phyloP scores from a whole-genome alignment of 1,140 invertebrate genomes.

The Penaeus vannamei region DNA sequence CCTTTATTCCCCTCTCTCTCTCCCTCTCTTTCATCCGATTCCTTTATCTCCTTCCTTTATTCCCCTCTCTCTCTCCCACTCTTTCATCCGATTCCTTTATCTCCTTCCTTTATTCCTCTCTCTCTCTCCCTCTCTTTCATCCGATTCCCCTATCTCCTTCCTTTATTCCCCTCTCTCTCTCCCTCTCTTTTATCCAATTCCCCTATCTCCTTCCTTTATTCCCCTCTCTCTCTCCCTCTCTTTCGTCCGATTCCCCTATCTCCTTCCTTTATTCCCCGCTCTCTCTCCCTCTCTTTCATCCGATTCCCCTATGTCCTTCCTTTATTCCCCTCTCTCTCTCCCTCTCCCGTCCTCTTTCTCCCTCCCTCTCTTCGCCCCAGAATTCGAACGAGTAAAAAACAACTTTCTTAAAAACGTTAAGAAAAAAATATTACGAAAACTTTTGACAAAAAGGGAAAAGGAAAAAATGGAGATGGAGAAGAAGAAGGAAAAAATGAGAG shows the following conservation, averaged over 20 bases:
- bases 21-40: background rate
- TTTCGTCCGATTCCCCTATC: no score
- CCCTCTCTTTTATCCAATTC: background rate
- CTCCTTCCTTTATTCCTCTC: background rate
- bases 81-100: background rate
- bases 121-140: background rate
- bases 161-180: background rate
- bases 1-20: background rate
- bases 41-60: background rate
- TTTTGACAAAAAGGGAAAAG: background rate
- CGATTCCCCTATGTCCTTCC: background rate
- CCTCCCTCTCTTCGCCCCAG: background rate
- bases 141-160: background rate
- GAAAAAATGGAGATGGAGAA: background rate
- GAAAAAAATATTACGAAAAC: background rate
- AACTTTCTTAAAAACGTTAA: background rate
- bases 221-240: background rate
- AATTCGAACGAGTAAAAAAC: no score
- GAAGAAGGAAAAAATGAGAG: background rate
- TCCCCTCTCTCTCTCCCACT: background rate
- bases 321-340: background rate
- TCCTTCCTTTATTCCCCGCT: background rate
- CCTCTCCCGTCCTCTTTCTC: background rate
- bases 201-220: background rate
- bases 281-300: background rate